Evolutionary conservation across 2,888 invertebrate species (phyloP).

Genomic region (Caradrina kadenii): DNA sequence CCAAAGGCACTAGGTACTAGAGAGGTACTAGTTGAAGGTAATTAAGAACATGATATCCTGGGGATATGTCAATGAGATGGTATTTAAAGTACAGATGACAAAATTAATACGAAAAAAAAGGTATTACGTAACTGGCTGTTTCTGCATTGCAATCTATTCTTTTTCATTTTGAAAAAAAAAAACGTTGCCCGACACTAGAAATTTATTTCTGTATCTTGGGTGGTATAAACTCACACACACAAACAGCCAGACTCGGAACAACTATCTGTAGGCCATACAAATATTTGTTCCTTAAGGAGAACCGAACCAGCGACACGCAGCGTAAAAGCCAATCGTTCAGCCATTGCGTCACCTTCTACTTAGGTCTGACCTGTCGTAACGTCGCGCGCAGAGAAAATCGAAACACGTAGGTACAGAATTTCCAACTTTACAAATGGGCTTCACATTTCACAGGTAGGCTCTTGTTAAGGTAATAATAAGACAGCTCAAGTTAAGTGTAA

Average conservation of each 20-base stretch:
- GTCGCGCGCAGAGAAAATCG: no score
- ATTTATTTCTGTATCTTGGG: no score
- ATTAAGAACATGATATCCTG: neutral
- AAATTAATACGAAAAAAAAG: neutral
- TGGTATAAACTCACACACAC: no score
- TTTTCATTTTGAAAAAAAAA: no score
- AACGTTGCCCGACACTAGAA: no score
- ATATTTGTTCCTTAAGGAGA: no score
- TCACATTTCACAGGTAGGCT: conserved; percentile 2
- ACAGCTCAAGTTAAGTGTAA: conserved; percentile 35
- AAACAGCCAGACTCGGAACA: no score
- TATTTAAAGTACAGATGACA: neutral
- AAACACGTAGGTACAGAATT: neutral
- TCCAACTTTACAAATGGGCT: conserved; percentile 7
- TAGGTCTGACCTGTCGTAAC: neutral
- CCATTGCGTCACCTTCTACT: no score
- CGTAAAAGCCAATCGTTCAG: no score
- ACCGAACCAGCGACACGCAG: no score
- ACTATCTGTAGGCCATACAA: no score
- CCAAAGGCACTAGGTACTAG: neutral
- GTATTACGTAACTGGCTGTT: neutral
- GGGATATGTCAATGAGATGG: neutral
- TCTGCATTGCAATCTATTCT: no score
- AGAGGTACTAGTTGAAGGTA: neutral
- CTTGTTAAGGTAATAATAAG: conserved; percentile 29